These are phyloP conservation scores for Aporophyla lueneburgensis DNA, from an alignment of 2,888 invertebrate genomes.

Conservation along the genomic window DNA sequence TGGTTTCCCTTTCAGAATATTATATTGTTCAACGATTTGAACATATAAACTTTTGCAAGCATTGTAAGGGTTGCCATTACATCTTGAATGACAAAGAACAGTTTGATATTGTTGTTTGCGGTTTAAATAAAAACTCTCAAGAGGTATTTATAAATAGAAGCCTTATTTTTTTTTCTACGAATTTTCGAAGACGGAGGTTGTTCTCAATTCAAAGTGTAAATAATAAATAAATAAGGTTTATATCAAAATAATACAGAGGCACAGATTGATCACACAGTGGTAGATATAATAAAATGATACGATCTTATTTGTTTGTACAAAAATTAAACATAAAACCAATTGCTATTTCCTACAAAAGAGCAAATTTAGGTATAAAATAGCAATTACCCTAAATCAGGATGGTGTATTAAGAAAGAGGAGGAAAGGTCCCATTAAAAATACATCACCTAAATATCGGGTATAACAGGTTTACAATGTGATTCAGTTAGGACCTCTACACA, in stretches of 20 bases:
- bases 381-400: too few relatives aligned
- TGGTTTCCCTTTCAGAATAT: constrained; percentile 34
- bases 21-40: constrained; percentile 44
- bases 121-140: background rate
- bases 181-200: background rate
- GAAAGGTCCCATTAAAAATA: too few relatives aligned
- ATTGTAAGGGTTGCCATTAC: constrained; percentile 18
- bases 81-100: background rate
- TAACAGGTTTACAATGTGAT: constrained; percentile 70
- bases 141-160: background rate
- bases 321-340: too few relatives aligned
- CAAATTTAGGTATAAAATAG: too few relatives aligned
- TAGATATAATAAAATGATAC: too few relatives aligned
- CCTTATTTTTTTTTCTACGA: background rate
- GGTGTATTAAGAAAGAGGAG: too few relatives aligned
- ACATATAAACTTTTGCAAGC: constrained; percentile 44
- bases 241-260: too few relatives aligned
- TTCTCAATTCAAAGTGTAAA: background rate
- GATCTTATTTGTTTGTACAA: too few relatives aligned
- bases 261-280: too few relatives aligned
- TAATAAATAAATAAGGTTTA: too few relatives aligned
- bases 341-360: too few relatives aligned
- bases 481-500: constrained; percentile 46
- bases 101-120: background rate
- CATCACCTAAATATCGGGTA: too few relatives aligned